These are phyloP conservation scores for Dreissena polymorpha DNA, from an alignment of 1,140 invertebrate species.

Conservation along the genomic window DNA sequence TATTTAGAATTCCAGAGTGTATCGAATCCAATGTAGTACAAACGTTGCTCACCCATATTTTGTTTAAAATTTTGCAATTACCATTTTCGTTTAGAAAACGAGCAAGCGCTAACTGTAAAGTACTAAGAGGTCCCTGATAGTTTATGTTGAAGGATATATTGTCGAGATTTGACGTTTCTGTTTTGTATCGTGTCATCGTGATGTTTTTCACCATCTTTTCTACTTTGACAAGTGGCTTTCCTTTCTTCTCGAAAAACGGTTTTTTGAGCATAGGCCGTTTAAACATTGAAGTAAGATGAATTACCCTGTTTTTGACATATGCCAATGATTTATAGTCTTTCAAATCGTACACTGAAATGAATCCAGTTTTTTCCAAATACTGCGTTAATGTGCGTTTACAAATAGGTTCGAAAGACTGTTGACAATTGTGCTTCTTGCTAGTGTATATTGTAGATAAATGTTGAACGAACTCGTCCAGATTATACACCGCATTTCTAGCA, in stretches of 20 bases:
- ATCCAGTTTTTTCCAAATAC: slow-evolving; percentile 4
- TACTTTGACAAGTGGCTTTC: neutral
- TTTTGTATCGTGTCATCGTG: slow-evolving; percentile 21
- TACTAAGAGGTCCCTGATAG: slow-evolving; percentile 1
- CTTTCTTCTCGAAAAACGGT: slow-evolving; percentile 18
- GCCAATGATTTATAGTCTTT: slow-evolving; percentile 9
- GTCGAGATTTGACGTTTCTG: neutral
- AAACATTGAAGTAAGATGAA: neutral
- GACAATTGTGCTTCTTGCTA: too few relatives aligned
- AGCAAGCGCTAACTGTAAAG: neutral
- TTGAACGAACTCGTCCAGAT: neutral
- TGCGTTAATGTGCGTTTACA: neutral
- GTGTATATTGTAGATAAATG: neutral
- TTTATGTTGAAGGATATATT: slow-evolving; percentile 12
- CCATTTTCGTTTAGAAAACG: slow-evolving; percentile 11
- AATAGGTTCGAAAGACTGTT: neutral
- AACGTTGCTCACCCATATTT: neutral
- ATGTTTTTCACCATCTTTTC: slow-evolving; percentile 11
- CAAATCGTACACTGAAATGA: slow-evolving; percentile 11
- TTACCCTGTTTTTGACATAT: slow-evolving; percentile 14
- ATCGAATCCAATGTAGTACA: slow-evolving; percentile 12
- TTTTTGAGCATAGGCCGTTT: neutral
- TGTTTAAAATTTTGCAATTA: slow-evolving; percentile 1
- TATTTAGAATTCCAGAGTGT: slow-evolving; percentile 13
- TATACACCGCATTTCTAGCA: neutral